Evolutionary conservation across 2,113 vertebrate genomes (phyloP).

Genomic region (Varanus salvator): DNA sequence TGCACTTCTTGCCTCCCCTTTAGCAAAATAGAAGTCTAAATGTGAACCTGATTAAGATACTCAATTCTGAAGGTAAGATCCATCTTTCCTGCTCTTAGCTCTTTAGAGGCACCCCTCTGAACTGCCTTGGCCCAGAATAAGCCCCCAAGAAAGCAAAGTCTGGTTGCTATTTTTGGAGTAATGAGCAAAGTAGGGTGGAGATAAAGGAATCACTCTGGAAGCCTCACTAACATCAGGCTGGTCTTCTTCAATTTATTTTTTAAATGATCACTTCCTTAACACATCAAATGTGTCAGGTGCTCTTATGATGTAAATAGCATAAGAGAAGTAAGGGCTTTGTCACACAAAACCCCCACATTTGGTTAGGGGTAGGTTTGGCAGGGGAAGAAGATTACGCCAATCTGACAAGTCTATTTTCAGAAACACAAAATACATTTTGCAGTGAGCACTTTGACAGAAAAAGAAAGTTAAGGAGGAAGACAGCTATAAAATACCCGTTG

Average conservation of each 20-base stretch:
- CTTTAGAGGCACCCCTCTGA: neutral
- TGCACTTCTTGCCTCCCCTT: conserved; percentile 38
- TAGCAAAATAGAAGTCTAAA: conserved; percentile 70
- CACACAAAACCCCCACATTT: conserved; percentile 15
- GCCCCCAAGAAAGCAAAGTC: conserved; percentile 70
- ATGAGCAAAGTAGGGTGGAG: conserved; percentile 67
- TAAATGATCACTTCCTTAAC: conserved; percentile 70
- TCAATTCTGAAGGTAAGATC: neutral
- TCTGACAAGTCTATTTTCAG: conserved; percentile 65
- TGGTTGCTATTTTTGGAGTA: conserved; percentile 77
- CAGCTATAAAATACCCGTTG: conserved; percentile 48
- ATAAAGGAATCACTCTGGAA: conserved; percentile 69
- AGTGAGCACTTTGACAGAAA: conserved; percentile 40
- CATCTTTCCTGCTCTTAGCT: neutral
- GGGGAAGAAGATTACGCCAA: conserved; percentile 31
- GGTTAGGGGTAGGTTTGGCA: neutral
- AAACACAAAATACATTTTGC: conserved; percentile 42
- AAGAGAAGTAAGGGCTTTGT: neutral
- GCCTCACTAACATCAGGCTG: conserved; percentile 66
- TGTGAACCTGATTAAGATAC: neutral
- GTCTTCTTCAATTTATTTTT: conserved; percentile 16
- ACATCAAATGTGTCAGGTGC: conserved; percentile 64
- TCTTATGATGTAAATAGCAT: conserved; percentile 61
- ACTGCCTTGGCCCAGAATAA: conserved; percentile 68
- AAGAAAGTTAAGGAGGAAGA: conserved; percentile 36